Base-by-base conservation (phyloP, 2,113 vertebrate genomes). In the Callochromis pleurospilus region DNA sequence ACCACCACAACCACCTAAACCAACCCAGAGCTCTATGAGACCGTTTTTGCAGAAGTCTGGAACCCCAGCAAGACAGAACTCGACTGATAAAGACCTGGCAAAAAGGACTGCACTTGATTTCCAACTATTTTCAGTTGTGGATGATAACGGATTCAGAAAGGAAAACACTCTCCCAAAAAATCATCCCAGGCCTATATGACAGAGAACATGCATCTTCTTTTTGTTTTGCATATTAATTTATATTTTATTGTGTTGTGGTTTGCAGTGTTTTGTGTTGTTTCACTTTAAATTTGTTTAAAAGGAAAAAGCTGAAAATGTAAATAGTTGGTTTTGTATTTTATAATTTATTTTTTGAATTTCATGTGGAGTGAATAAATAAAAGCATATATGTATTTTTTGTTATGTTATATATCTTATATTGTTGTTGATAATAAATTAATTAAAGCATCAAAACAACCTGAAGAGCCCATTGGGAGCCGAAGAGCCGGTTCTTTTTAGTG, bases 1-100 rank as follows among this genome's bases (percentile, higher is more conserved):
- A 51, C 49, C 49, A 53, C 19, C 19, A n/a, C 49, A 53, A 53
- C 49, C 49, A 53, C 49, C 9, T n/a, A 53, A 53, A 53, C 19
- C 49, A 53, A 53, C 49, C 19, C 19, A 53, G 49, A 10, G 9
- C 49, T 53, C 9, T n/a, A 10, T 53, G 9, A 53, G 19, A 53
- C 3, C 2, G 1, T 53, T 53, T 53, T 53, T 53, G 49, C 49
- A 0, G 19, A n/a, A 10, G 19, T 51, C 49, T 10, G 9, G 5
- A 10, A 1, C 19, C 9, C 49, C 17, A 51, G 49, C 17, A 51
- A 51, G 49, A 51, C 17, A n/a, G 17, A 5, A 51, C 49, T 51
- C 2, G 5, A 1, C 8, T 51, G 17, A 51, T n/a, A 51, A n/a
- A 51, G 49, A 51, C 8, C 49, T n/a, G 47, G 49, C 19, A 53